Conservation (phyloP, 2,113 vertebrate genomes). For the Nymphicus hollandicus region DNA sequence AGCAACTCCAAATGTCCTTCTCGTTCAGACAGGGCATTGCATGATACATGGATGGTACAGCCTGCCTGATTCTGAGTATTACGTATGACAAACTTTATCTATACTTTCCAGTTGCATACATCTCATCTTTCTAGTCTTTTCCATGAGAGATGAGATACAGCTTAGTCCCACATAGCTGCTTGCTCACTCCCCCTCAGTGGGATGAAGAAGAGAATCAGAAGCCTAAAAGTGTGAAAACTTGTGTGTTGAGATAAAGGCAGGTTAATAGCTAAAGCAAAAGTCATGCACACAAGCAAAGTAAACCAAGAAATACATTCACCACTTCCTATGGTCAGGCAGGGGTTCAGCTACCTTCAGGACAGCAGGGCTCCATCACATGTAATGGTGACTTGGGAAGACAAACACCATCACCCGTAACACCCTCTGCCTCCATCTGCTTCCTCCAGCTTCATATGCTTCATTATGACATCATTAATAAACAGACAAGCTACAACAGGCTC, state of each 20-base stretch:
- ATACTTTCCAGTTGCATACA: rapidly evolving
- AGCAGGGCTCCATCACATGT: background rate
- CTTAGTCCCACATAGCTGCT: rapidly evolving
- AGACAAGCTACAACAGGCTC: background rate
- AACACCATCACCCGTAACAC: background rate
- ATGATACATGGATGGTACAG: too few relatives aligned
- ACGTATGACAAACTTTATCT: background rate
- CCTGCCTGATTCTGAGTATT: background rate
- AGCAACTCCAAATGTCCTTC: background rate
- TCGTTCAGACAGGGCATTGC: background rate
- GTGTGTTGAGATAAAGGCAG: background rate
- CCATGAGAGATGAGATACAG: background rate
- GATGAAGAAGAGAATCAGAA: background rate
- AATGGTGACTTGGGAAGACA: background rate
- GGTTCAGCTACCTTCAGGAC: background rate
- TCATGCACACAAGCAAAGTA: background rate
- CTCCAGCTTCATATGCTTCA: background rate
- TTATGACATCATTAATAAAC: background rate
- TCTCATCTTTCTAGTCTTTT: background rate
- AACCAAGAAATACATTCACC: background rate
- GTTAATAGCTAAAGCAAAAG: background rate
- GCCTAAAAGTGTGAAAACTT: background rate
- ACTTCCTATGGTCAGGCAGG: background rate
- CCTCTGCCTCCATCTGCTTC: background rate
- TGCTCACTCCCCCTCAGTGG: background rate